A percentile compares a stretch with the other conserved stretches of the same genome.
Evolutionary conservation across 2,888 invertebrate genomes (phyloP).

Genomic region (Noctua comes): DNA sequence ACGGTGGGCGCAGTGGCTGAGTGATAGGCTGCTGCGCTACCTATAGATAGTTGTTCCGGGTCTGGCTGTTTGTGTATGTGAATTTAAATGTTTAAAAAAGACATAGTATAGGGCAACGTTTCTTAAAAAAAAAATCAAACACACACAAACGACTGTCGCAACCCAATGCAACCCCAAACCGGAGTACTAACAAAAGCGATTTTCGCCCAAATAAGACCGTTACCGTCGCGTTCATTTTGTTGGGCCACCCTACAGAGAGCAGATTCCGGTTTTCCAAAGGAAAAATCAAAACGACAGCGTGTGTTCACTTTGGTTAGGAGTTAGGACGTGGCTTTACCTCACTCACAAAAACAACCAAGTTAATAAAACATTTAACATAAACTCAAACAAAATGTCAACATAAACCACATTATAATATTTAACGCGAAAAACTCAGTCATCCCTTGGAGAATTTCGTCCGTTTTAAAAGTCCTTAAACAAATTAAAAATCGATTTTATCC

Average conservation of each 20-base stretch:
- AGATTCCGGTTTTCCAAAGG: background rate
- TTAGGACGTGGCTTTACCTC: background rate
- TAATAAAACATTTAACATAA: background rate
- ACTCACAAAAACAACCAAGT: background rate
- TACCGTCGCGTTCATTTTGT: too few relatives aligned
- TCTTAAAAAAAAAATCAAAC: background rate
- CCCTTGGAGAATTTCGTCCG: constrained; percentile 10
- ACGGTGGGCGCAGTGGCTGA: too few relatives aligned
- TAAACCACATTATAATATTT: constrained; percentile 8
- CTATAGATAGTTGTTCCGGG: too few relatives aligned
- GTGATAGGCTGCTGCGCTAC: too few relatives aligned
- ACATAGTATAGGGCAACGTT: too few relatives aligned
- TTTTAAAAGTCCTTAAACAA: constrained; percentile 65
- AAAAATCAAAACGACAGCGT: background rate
- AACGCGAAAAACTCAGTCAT: constrained; percentile 24
- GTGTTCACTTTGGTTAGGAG: background rate
- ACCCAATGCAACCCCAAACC: background rate
- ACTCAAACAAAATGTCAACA: constrained; percentile 3
- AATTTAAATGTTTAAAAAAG: too few relatives aligned
- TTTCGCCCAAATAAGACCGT: background rate
- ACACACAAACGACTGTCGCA: background rate
- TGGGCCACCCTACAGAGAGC: background rate
- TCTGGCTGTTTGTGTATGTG: too few relatives aligned
- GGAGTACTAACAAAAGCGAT: background rate
- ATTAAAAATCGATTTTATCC: constrained; percentile 69